Evolutionary conservation across 2,888 invertebrate genomes (phyloP).

Genomic region (Lepidocyrtinus sp.): DNA sequence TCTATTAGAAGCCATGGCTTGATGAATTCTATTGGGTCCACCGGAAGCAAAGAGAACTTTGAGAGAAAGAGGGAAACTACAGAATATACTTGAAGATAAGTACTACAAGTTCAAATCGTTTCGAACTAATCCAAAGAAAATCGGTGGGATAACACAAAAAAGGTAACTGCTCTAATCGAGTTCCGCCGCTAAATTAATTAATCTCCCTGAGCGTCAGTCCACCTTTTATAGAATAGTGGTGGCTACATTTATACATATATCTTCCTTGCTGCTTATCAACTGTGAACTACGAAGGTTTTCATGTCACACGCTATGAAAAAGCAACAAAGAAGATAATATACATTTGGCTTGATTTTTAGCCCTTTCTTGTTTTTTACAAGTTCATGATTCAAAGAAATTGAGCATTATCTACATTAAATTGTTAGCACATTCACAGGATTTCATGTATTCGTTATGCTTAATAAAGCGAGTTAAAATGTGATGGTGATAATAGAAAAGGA

Average conservation of each 20-base stretch:
- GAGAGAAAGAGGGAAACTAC: too few species aligned
- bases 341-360: neutral
- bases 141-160: neutral
- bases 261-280: neutral
- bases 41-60: too few species aligned
- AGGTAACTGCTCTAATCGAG: neutral
- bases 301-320: neutral
- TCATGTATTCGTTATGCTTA: neutral
- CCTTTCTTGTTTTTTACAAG: slow-evolving; percentile 23
- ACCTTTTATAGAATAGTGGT: neutral
- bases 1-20: too few species aligned
- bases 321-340: neutral
- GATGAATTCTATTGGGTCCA: too few species aligned
- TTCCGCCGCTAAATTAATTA: neutral
- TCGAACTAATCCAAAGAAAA: too few species aligned
- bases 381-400: slow-evolving; percentile 33
- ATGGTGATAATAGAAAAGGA: neutral
- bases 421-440: neutral
- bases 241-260: neutral
- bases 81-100: too few species aligned
- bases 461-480: neutral
- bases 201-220: neutral
- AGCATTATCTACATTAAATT: neutral
- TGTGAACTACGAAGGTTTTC: neutral
- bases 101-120: too few species aligned